A percentile compares a stretch with the other conserved stretches of the same genome.
Evolutionary conservation across 2,113 vertebrate genomes (phyloP).

Genomic region (Uria lomvia): DNA sequence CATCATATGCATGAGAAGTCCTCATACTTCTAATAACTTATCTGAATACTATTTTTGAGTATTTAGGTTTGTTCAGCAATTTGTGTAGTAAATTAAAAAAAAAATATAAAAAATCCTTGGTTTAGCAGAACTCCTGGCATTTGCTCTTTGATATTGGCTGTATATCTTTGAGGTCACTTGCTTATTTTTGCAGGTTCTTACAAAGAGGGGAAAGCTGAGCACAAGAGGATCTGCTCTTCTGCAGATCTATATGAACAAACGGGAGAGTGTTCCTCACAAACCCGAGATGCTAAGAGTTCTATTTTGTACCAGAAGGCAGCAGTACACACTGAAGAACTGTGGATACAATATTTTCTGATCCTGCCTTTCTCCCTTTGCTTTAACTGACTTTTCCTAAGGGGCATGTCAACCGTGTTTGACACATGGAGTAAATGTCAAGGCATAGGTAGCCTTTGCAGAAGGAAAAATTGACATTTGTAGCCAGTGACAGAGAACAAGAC

Average conservation of each 20-base stretch:
- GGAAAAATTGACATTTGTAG: neutral
- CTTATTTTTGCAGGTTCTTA: neutral
- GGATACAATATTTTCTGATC: neutral
- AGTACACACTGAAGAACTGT: neutral
- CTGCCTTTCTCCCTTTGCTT: neutral
- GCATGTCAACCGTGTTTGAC: neutral
- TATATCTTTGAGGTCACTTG: neutral
- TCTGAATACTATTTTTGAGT: neutral
- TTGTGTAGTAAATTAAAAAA: neutral
- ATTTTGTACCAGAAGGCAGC: neutral
- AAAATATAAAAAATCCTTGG: rapidly evolving
- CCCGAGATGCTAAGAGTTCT: neutral
- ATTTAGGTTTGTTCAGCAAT: neutral
- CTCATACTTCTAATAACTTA: neutral
- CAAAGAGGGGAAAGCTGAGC: neutral
- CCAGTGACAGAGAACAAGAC: neutral
- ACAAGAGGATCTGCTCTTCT: neutral
- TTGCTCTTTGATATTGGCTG: neutral
- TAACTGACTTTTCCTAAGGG: neutral
- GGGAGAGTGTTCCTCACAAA: neutral
- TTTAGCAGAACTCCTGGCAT: neutral
- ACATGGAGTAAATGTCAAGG: neutral
- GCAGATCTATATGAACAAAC: neutral
- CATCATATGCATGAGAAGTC: neutral
- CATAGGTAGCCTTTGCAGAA: neutral